phyloP scores from a whole-genome alignment of 2,797 vertebrate species.

The Pseudomugil gertrudae region DNA sequence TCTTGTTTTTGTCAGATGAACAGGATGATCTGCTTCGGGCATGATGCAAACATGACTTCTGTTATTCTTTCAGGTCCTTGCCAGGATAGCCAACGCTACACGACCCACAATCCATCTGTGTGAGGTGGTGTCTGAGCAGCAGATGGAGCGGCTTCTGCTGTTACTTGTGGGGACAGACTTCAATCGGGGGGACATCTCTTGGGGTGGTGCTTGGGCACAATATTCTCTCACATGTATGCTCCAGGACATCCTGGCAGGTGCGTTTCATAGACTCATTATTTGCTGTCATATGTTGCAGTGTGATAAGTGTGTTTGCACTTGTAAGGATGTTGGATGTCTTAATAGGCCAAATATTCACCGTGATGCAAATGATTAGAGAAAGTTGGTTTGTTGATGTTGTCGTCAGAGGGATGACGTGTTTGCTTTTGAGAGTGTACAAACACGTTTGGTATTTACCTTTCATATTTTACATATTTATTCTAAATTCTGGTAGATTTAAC shows the following conservation, averaged over 20 bases:
- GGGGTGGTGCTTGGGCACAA: slow-evolving; percentile 99
- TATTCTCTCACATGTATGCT: slow-evolving; percentile 99
- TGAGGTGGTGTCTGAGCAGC: slow-evolving; percentile 95
- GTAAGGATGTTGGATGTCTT: background rate
- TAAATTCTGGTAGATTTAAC: too few relatives aligned
- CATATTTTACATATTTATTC: background rate
- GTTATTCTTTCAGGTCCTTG: slow-evolving; percentile 86
- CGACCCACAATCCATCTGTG: slow-evolving; percentile 97
- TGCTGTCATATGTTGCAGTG: background rate
- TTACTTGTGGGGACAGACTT: slow-evolving; percentile 97
- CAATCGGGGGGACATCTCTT: slow-evolving; percentile 97
- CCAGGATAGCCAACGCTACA: slow-evolving; percentile 96
- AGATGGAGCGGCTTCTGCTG: slow-evolving; percentile 94
- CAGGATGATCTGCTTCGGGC: too few relatives aligned
- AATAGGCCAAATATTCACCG: too few relatives aligned
- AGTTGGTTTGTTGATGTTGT: background rate
- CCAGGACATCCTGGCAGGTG: slow-evolving; percentile 97
- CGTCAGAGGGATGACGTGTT: background rate
- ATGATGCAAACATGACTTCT: too few relatives aligned
- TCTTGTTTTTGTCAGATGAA: too few relatives aligned
- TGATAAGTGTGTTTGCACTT: background rate
- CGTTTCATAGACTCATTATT: background rate
- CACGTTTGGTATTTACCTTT: background rate
- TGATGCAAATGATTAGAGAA: too few relatives aligned
- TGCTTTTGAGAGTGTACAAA: background rate